These are phyloP conservation scores for Nudaria mundana DNA, from an alignment of 2,888 invertebrate genomes.

Conservation along the genomic window DNA sequence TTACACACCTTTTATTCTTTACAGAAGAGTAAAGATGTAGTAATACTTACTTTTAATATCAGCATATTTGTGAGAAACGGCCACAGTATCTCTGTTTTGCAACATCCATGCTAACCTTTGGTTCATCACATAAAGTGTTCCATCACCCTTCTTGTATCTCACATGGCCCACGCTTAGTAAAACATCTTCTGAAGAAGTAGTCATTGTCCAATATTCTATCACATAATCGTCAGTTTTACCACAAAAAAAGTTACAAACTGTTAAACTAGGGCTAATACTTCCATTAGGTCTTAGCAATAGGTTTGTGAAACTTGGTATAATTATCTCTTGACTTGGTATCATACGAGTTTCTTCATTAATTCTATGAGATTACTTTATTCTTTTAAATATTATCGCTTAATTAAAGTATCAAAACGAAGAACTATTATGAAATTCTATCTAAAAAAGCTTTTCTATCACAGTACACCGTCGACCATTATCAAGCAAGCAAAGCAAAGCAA, in stretches of 20 bases:
- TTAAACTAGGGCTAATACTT: slow-evolving; percentile 34
- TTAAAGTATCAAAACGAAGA: slow-evolving; percentile 44
- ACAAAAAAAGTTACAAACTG: slow-evolving; percentile 34
- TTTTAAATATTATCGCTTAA: slow-evolving; percentile 25
- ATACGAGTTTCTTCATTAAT: slow-evolving; percentile 7
- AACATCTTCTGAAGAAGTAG: slow-evolving; percentile 96
- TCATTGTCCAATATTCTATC: slow-evolving; percentile 76
- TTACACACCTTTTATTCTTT: no score
- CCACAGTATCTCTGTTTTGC: slow-evolving; percentile 94
- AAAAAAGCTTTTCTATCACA: slow-evolving; percentile 62
- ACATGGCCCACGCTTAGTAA: slow-evolving; percentile 95
- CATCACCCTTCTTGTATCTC: slow-evolving; percentile 97
- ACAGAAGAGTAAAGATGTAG: no score
- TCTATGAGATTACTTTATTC: slow-evolving; percentile 15
- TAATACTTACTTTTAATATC: slow-evolving; percentile 95
- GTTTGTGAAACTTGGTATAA: slow-evolving; percentile 16
- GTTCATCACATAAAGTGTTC: slow-evolving; percentile 97
- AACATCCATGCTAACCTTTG: slow-evolving; percentile 98
- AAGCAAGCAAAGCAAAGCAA: no score
- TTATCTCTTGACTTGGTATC: slow-evolving; percentile 12
- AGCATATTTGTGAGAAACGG: slow-evolving; percentile 95
- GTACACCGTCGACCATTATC: slow-evolving; percentile 63
- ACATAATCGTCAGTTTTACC: slow-evolving; percentile 26
- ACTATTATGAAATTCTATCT: slow-evolving; percentile 50
- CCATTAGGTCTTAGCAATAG: slow-evolving; percentile 21